These are phyloP conservation scores for Oxycera nigricornis DNA, from an alignment of 2,888 invertebrate species.

Conservation along the genomic window DNA sequence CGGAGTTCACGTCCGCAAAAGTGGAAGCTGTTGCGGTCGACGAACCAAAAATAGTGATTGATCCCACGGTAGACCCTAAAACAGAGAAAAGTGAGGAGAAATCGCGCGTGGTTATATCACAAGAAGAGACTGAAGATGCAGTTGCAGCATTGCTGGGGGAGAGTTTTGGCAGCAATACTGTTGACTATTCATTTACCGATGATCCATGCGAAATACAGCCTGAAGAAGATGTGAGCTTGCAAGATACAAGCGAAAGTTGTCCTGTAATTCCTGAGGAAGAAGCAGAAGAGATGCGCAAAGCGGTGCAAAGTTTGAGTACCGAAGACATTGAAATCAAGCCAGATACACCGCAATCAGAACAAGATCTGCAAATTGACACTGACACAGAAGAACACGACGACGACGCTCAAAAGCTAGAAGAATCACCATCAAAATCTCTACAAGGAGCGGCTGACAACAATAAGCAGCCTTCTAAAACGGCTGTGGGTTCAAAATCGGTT, in stretches of 20 bases:
- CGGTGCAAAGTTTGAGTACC: conserved; percentile 79
- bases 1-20: conserved; percentile 61
- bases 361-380: conserved; percentile 83
- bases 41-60: conserved; percentile 60
- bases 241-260: conserved; percentile 55
- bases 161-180: conserved; percentile 74
- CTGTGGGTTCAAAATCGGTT: background rate
- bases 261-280: conserved; percentile 70
- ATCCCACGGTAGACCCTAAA: conserved; percentile 60
- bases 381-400: conserved; percentile 81
- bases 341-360: conserved; percentile 84
- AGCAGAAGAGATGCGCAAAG: conserved; percentile 84
- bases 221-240: conserved; percentile 64
- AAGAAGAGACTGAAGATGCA: conserved; percentile 92
- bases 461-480: background rate
- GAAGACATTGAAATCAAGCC: conserved; percentile 78
- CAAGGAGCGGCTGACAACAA: background rate
- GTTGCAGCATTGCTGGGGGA: conserved; percentile 87
- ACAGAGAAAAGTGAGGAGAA: conserved; percentile 74
- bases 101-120: conserved; percentile 82
- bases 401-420: conserved; percentile 63
- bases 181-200: conserved; percentile 66
- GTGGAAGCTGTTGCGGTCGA: conserved; percentile 59
- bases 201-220: conserved; percentile 44
- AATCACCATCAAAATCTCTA: conserved; percentile 54